Percentiles rank a stretch among this genome's conserved stretches.
Evolutionary conservation across 2,113 vertebrate genomes (phyloP).

Genomic region (Coreoperca whiteheadi): DNA sequence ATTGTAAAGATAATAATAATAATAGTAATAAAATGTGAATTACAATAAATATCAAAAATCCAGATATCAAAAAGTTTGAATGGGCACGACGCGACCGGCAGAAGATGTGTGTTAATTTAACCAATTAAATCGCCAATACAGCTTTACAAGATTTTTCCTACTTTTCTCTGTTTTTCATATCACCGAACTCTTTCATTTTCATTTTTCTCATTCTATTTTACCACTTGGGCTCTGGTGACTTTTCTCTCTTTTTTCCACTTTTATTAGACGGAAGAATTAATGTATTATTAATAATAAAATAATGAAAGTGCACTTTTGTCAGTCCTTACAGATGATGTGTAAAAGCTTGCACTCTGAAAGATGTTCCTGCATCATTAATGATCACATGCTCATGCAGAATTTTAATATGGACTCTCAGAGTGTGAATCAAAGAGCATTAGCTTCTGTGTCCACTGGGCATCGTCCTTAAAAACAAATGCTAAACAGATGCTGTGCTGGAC

Average conservation of each 20-base stretch:
- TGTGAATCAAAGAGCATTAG: constrained; percentile 14
- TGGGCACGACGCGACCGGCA: too few species aligned
- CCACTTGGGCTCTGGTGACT: too few species aligned
- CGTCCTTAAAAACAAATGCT: constrained; percentile 43
- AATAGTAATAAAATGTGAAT: too few species aligned
- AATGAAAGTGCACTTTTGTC: not conserved
- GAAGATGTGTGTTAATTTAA: too few species aligned
- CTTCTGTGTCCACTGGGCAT: constrained; percentile 21
- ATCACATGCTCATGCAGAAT: not conserved
- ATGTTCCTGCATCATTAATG: constrained; percentile 6
- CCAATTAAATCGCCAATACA: not conserved
- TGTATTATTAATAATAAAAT: not conserved
- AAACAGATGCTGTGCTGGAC: constrained; percentile 40
- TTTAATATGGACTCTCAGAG: not conserved
- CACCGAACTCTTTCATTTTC: too few species aligned
- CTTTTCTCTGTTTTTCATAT: not conserved
- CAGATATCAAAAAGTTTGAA: too few species aligned
- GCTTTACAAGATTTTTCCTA: not conserved
- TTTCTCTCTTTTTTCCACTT: not conserved
- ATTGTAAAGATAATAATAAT: too few species aligned
- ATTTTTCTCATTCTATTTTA: not conserved
- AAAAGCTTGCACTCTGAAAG: not conserved
- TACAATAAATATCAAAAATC: too few species aligned
- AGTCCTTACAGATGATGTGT: not conserved
- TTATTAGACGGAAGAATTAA: not conserved